These are phyloP conservation scores for Casuarius casuarius DNA, from an alignment of 2,113 vertebrate species.

Conservation along the genomic window DNA sequence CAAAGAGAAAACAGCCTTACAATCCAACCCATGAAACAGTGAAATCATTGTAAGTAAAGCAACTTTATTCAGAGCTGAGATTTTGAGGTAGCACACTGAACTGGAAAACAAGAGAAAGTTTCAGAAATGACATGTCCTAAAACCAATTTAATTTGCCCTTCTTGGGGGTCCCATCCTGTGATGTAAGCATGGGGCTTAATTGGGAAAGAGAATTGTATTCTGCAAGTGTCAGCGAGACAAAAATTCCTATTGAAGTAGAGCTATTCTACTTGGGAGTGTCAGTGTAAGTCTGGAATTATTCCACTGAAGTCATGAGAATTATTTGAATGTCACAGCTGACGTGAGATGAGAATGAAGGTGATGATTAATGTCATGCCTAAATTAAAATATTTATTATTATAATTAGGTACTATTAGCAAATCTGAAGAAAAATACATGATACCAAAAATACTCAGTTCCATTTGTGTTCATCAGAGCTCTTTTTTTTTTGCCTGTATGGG, in stretches of 20 bases:
- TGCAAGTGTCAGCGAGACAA: not conserved
- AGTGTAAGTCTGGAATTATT: slow-evolving; percentile 8
- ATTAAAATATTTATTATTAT: slow-evolving; percentile 68
- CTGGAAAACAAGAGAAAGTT: not conserved
- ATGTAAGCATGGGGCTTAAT: not conserved
- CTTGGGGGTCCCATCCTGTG: not conserved
- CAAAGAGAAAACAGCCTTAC: not conserved
- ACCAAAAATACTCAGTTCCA: slow-evolving; percentile 7
- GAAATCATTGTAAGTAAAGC: not conserved
- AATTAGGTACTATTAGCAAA: slow-evolving; percentile 50
- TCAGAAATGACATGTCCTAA: not conserved
- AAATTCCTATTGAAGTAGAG: not conserved
- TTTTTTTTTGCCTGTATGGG: not conserved
- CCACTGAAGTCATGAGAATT: slow-evolving; percentile 15
- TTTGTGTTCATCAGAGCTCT: not conserved
- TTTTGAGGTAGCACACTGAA: not conserved
- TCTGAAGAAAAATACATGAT: slow-evolving; percentile 31
- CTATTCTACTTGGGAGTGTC: not conserved
- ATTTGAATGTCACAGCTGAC: slow-evolving; percentile 61
- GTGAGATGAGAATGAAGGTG: slow-evolving; percentile 47
- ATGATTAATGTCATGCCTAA: slow-evolving; percentile 61
- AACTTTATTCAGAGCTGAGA: not conserved
- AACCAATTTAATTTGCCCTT: not conserved
- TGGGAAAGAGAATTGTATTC: not conserved
- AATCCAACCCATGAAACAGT: not conserved